Conservation (phyloP, 2,797 vertebrate genomes). For the Chromis chromis region DNA sequence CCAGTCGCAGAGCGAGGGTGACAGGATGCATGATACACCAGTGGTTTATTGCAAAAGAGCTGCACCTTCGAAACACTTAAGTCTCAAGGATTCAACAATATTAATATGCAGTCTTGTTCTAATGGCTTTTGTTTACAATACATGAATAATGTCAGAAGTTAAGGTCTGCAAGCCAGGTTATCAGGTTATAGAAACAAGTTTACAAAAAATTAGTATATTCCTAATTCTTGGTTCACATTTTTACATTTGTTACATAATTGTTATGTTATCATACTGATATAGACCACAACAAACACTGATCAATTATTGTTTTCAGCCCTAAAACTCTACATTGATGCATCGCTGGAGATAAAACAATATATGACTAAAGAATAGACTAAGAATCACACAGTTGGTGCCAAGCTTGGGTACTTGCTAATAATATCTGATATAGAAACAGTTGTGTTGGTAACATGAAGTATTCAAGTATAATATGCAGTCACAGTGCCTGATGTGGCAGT, state of each 20-base stretch:
- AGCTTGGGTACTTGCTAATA: neutral
- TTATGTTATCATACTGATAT: neutral
- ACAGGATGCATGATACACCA: neutral
- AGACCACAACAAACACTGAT: neutral
- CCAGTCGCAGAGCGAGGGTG: neutral
- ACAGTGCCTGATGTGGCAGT: constrained; percentile 2
- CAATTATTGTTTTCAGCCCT: neutral
- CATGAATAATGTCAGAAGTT: no score
- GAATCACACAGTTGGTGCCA: neutral
- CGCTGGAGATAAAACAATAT: neutral
- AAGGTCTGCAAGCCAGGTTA: no score
- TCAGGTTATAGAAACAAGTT: no score
- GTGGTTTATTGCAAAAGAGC: neutral
- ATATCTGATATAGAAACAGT: neutral
- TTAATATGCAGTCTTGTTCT: neutral
- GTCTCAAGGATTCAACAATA: neutral
- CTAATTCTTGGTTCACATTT: no score
- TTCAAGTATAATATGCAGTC: neutral
- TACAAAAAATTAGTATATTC: no score
- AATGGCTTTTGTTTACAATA: no score
- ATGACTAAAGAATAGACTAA: neutral
- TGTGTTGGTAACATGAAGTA: neutral
- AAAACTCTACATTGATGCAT: neutral
- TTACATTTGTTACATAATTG: neutral
- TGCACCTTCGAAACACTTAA: neutral